Conservation (phyloP, 1,140 invertebrate species). For the Papilio dardanus region DNA sequence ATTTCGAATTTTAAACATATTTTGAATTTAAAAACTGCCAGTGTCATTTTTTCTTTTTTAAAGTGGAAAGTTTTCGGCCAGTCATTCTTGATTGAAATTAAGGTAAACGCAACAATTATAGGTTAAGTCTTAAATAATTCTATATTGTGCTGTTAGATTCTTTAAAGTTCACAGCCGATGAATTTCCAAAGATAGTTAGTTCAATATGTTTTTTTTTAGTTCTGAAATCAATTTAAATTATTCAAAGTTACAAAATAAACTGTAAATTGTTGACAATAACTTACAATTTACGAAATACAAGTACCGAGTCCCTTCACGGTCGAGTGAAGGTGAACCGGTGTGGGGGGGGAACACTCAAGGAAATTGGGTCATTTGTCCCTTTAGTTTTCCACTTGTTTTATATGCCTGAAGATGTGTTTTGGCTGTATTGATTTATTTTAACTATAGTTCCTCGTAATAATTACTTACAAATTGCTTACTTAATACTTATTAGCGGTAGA, state of each 20-base stretch:
- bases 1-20: background rate
- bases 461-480: too few species aligned
- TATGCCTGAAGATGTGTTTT: constrained; percentile 45
- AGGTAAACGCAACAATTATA: too few species aligned
- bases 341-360: constrained; percentile 60
- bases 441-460: too few species aligned
- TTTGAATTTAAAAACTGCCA: too few species aligned
- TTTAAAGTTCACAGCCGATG: too few species aligned
- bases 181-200: too few species aligned
- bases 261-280: constrained; percentile 26
- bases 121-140: too few species aligned
- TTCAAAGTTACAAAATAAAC: constrained; percentile 27
- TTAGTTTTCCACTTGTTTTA: constrained; percentile 54
- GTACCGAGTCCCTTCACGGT: constrained; percentile 52
- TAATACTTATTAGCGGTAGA: too few species aligned
- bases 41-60: too few species aligned
- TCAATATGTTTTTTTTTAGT: background rate
- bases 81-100: too few species aligned
- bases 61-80: too few species aligned
- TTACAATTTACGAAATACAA: constrained; percentile 46
- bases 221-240: background rate
- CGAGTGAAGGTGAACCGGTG: constrained; percentile 60
- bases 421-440: constrained; percentile 52
- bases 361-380: constrained; percentile 78
- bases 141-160: too few species aligned